A percentile compares a stretch with the other conserved stretches of the same genome.
Evolutionary conservation across 2,113 vertebrate species (phyloP).

Genomic region (Hyaena hyaena): DNA sequence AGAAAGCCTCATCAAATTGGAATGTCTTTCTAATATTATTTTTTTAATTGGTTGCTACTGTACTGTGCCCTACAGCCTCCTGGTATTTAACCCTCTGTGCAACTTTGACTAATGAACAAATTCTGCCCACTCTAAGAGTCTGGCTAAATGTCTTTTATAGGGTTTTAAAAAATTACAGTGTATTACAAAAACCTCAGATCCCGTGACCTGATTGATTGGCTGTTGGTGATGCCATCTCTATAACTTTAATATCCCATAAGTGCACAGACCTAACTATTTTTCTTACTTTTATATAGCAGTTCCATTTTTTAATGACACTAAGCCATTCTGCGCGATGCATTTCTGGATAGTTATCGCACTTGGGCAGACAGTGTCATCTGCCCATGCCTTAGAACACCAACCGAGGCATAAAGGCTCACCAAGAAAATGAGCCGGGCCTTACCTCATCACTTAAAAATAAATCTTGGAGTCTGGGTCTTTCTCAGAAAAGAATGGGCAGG

Average conservation of each 20-base stretch:
- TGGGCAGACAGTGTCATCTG: neutral
- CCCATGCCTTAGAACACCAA: neutral
- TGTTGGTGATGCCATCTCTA: slow-evolving; percentile 55
- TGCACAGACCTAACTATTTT: slow-evolving; percentile 49
- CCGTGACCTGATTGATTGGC: slow-evolving; percentile 78
- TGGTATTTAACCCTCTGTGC: slow-evolving; percentile 84
- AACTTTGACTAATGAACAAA: slow-evolving; percentile 78
- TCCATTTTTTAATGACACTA: slow-evolving; percentile 39
- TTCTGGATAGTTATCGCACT: neutral
- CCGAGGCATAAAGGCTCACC: neutral
- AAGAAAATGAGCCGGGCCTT: neutral
- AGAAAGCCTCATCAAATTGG: slow-evolving; percentile 80
- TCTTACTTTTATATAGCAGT: slow-evolving; percentile 56
- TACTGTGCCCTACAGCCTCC: slow-evolving; percentile 75
- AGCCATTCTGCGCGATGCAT: neutral
- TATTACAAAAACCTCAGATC: slow-evolving; percentile 78
- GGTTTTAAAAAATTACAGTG: neutral
- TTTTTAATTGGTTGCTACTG: slow-evolving; percentile 82
- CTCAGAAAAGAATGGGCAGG: slow-evolving; percentile 25
- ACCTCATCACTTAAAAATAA: slow-evolving; percentile 61
- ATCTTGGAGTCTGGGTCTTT: slow-evolving; percentile 40
- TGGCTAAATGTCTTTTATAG: slow-evolving; percentile 80
- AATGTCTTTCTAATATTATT: slow-evolving; percentile 80
- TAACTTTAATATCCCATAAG: neutral
- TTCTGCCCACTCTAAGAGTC: slow-evolving; percentile 76